Evolutionary conservation across 2,888 invertebrate species (phyloP).

Genomic region (Andrena chrysosceles): DNA sequence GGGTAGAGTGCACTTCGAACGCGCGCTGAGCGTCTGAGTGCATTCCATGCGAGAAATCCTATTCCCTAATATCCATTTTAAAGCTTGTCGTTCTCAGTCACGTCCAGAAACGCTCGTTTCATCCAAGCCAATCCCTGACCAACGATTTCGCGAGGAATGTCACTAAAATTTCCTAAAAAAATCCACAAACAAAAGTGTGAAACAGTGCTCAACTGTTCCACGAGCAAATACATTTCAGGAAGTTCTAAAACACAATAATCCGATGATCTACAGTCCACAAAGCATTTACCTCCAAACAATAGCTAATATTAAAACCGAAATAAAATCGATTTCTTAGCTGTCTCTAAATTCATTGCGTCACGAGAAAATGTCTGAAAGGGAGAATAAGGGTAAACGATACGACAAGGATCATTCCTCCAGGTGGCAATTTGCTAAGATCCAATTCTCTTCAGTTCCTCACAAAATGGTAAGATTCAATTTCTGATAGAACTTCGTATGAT

Average conservation of each 20-base stretch:
- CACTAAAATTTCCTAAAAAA: too few relatives aligned
- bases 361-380: not conserved
- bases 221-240: not conserved
- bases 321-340: not conserved
- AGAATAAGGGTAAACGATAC: not conserved
- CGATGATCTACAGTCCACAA: not conserved
- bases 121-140: not conserved
- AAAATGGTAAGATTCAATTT: not conserved
- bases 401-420: not conserved
- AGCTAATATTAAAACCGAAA: not conserved
- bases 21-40: not conserved
- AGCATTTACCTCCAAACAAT: not conserved
- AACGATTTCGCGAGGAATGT: not conserved
- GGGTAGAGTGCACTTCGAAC: constrained; percentile 21
- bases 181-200: too few relatives aligned
- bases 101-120: not conserved
- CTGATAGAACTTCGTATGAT: too few relatives aligned
- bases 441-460: not conserved
- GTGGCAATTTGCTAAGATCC: not conserved
- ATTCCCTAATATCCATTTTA: constrained; percentile 31
- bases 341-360: not conserved
- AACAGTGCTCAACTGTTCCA: too few relatives aligned
- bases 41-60: constrained; percentile 52
- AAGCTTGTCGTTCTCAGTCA: constrained; percentile 38
- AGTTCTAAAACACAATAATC: not conserved